Conservation (phyloP, 2,888 invertebrate genomes). For the Eutolmus rufibarbis region DNA sequence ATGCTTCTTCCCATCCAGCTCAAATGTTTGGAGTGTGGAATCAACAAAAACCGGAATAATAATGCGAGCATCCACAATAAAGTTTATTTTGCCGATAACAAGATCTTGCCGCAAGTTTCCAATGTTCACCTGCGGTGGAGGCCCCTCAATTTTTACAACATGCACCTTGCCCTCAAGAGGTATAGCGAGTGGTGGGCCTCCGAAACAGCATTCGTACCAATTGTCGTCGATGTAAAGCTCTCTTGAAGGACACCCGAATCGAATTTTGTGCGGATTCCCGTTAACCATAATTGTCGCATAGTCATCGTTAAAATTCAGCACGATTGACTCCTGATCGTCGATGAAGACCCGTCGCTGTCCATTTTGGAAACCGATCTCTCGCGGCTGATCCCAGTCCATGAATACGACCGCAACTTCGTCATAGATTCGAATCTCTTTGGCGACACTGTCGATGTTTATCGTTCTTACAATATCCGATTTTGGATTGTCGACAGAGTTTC, state of each 20-base stretch:
- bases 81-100: slow-evolving; percentile 82
- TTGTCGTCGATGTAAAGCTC: slow-evolving; percentile 89
- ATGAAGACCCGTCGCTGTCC: slow-evolving; percentile 78
- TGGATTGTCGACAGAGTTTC: slow-evolving; percentile 66
- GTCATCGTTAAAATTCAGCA: slow-evolving; percentile 71
- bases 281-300: slow-evolving; percentile 78
- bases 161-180: slow-evolving; percentile 81
- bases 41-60: slow-evolving; percentile 84
- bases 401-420: slow-evolving; percentile 85
- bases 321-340: slow-evolving; percentile 76
- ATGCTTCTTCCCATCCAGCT: slow-evolving; percentile 74
- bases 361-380: slow-evolving; percentile 85
- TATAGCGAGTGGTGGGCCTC: slow-evolving; percentile 83
- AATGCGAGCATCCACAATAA: slow-evolving; percentile 81
- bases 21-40: slow-evolving; percentile 81
- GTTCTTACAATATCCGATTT: slow-evolving; percentile 77
- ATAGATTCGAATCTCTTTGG: slow-evolving; percentile 82
- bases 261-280: slow-evolving; percentile 77
- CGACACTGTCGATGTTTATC: slow-evolving; percentile 81
- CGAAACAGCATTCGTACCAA: slow-evolving; percentile 92
- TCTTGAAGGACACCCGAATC: slow-evolving; percentile 90
- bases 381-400: slow-evolving; percentile 84
- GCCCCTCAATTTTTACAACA: slow-evolving; percentile 84
- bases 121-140: slow-evolving; percentile 92
- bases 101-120: slow-evolving; percentile 83